Evolutionary conservation across 2,888 invertebrate species (phyloP), one percentile per base, ranked within the genome.

Genomic region (Calephelis perditalis): DNA sequence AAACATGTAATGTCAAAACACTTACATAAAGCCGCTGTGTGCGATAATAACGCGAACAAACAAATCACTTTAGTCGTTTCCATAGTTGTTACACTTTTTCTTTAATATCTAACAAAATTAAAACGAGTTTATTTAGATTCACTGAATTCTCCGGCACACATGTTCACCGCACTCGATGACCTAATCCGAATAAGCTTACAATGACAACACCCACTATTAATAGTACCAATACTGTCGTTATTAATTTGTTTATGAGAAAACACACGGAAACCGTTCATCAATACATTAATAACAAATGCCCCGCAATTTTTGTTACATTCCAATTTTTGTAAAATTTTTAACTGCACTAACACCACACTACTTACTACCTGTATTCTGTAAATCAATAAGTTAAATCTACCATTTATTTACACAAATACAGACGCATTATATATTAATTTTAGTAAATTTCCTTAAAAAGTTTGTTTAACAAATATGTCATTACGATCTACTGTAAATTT

Each of bases 161-260:
- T 87, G 89, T 85, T 80, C 81, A 81, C 79, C 70, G 73, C 84
- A 83, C 81, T 81, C 75, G 88, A 89, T 90, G 89, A 90, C 86
- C 89, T 89, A 89, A 90, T 88, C 86, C 84, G 80, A 84, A 77
- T 83, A 79, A 82, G 84, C 72, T 76, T 77, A 81, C 81, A 86
- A 86, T 90, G 91, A 91, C 91, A 91, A 91, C 91, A 91, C 89
- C 92, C 81, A 92, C 91, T 84, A 90, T 91, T 88, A 93, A 93
- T 79, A 93, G 93, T 77, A 91, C 76, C 84, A 92, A 87, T 70
- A 74, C 81, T 78, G 78, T 76, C 79, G 82, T 74, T 73, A 73
- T 79, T 74, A 49, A 26, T 49, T 49, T 52, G 11, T 60, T 64
- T 69, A 67, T 69, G 70, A 74, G 68, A 70, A 77, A 74, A 77